Evolutionary conservation across 2,797 vertebrate genomes (phyloP), one percentile per base, ranked within the genome.

Genomic region (Garrulus glandarius): DNA sequence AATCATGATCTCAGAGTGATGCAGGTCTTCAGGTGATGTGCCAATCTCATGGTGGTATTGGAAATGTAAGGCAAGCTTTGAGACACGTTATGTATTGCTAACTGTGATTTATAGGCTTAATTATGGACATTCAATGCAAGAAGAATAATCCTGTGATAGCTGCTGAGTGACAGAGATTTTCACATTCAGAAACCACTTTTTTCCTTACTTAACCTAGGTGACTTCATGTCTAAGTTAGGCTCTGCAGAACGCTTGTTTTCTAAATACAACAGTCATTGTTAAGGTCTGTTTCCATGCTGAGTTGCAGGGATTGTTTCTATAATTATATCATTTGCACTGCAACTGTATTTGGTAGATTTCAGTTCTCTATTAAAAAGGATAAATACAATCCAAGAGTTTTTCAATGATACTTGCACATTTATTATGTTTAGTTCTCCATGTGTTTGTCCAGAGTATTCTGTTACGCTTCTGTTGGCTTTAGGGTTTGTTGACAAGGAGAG

Each of bases 1-100:
- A 94, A 34, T 84, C 15, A 64, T 96, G 95, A 96, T 85, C 79
- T 96, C 89, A 95, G 68, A 84, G 52, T 93, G 95, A 96, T 92
- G 89, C 47, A 92, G 89, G 52, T 87, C 60, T 74, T 91, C 75
- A 93, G 84, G 83, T 96, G 76, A 80, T 70, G 23, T 75, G 84
- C 91, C 85, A 96, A 0, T 84, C 47, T 89, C 46, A 41, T 29
- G 53, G 91, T 92, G 91, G 79, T 89, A 81, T 87, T 91, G 92
- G 82, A 93, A 96, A 91, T 78, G 59, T 21, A 92, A n/a, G 24
- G 18, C 68, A 86, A 67, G 26, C 41, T 89, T 82, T 93, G 34
- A 91, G 63, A 52, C 47, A 13, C 5, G 1, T 39, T 80, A 13
- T 30, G 6, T 85, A 8, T 87, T 2, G 15, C 77, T 82, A 60